Base-by-base conservation (phyloP, 2,888 invertebrate species). In the Nemotelus nigrinus region DNA sequence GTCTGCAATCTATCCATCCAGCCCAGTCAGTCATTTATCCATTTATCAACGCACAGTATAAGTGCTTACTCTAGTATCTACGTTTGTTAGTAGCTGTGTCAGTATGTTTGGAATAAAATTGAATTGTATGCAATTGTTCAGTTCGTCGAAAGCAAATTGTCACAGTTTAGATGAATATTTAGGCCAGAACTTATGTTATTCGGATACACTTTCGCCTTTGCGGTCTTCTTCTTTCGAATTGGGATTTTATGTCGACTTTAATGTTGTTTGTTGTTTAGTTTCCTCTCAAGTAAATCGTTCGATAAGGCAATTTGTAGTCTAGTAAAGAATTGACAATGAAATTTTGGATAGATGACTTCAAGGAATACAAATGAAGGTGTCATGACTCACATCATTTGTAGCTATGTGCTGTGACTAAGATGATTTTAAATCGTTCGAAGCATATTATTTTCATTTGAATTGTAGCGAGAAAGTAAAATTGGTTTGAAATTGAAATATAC, bases 81-180 rank as follows among this genome's bases (percentile, higher is more conserved):
- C 41, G 39, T 41, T 43, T 60, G 7, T 41, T 60, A 50, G 25
- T 60, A 41, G 60, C 3, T 39, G 3, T 43, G 60, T 4, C 57
- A 7, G 8, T 25, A 25, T 25, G 25, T 25, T 25, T 25, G 25
- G 25, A 25, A 25, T 25, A 25, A 25, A 25, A 25, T 25, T 25
- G 25, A 25, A 25, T 25, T 25, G 25, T 25, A 25, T 25, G 25
- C 25, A 25, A 25, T 25, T 25, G 60, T 41, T 60, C 25, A 7
- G 39, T 60, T 60, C 60, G 39, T 25, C 25, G 25, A 25, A 25
- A 43, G 41, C 60, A 39, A 60, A 60, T 25, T 70, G 70, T 70
- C 70, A 70, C 50, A 53, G 53, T 70, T 70, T 70, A 70, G 43
- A 55, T 70, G 70, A 70, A 55, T 70, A 70, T 70, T 70, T 70